Evolutionary conservation across 2,113 vertebrate genomes (phyloP).

Genomic region (Amia ocellicauda): DNA sequence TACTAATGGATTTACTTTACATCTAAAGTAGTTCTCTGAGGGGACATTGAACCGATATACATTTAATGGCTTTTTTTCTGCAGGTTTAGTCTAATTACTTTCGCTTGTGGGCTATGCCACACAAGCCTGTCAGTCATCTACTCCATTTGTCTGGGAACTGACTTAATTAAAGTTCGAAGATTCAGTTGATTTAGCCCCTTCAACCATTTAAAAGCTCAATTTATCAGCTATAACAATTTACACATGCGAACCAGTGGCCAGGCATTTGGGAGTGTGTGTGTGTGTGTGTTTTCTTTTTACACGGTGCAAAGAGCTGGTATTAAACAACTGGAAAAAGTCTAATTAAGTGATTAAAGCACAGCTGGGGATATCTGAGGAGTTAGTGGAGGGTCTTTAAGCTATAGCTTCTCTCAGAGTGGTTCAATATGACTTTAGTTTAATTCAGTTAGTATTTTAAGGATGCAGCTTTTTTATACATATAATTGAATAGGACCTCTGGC

Average conservation of each 20-base stretch:
- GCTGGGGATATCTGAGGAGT: not conserved
- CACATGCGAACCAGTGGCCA: not conserved
- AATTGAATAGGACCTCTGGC: no score
- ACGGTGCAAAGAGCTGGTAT: not conserved
- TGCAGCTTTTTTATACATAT: no score
- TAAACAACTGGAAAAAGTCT: conserved; percentile 7
- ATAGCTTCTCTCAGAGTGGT: not conserved
- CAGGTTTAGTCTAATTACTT: conserved; percentile 12
- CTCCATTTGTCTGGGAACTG: conserved; percentile 10
- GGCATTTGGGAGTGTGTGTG: not conserved
- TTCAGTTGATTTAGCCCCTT: conserved; percentile 13
- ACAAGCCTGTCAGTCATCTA: conserved; percentile 14
- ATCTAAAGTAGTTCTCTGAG: conserved; percentile 6
- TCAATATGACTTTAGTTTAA: conserved; percentile 8
- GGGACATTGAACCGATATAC: conserved; percentile 5
- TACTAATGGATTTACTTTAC: conserved; percentile 12
- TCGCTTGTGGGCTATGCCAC: conserved; percentile 13
- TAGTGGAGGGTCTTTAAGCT: not conserved
- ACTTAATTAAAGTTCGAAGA: conserved; percentile 18
- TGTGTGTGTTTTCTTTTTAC: not conserved
- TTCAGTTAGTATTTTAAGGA: no score
- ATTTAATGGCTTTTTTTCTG: conserved; percentile 9
- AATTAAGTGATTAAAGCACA: conserved; percentile 13
- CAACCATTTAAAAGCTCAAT: conserved; percentile 6
- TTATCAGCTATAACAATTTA: conserved; percentile 1